Conservation (phyloP, 2,888 invertebrate species). For the Dioctria linearis region DNA sequence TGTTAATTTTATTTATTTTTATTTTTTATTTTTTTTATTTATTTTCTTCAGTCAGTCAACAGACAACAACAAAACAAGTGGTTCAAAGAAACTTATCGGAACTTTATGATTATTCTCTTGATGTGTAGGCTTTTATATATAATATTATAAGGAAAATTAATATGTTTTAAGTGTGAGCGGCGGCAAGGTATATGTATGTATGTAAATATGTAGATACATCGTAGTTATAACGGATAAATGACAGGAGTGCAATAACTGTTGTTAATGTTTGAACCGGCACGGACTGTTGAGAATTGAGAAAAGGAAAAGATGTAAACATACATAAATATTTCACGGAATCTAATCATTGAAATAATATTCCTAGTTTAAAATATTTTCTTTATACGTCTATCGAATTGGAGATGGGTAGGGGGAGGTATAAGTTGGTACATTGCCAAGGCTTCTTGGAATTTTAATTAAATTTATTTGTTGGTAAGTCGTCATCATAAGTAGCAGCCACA, state of each 20-base stretch:
- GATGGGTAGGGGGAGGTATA: neutral
- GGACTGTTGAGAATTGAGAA: neutral
- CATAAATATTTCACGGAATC: neutral
- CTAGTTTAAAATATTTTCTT: constrained; percentile 27
- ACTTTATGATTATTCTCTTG: constrained; percentile 43
- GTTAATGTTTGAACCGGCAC: neutral
- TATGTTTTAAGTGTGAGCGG: neutral
- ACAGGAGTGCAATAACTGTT: neutral
- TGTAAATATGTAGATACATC: too few species aligned
- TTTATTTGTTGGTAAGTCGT: too few species aligned
- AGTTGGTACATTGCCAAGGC: constrained; percentile 9
- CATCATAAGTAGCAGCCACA: too few species aligned
- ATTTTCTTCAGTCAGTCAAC: constrained; percentile 1
- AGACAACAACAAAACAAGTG: constrained; percentile 1
- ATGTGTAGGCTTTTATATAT: constrained; percentile 26
- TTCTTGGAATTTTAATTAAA: constrained; percentile 40
- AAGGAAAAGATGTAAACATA: neutral
- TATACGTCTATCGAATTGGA: neutral
- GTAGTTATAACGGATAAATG: too few species aligned
- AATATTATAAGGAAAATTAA: constrained; percentile 21
- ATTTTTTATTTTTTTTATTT: neutral
- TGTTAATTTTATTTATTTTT: too few species aligned
- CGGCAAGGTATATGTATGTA: neutral
- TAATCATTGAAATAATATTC: constrained; percentile 32
- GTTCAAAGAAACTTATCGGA: constrained; percentile 40